Evolutionary conservation across 1,140 invertebrate genomes (phyloP).

Genomic region (Habropoda laboriosa): DNA sequence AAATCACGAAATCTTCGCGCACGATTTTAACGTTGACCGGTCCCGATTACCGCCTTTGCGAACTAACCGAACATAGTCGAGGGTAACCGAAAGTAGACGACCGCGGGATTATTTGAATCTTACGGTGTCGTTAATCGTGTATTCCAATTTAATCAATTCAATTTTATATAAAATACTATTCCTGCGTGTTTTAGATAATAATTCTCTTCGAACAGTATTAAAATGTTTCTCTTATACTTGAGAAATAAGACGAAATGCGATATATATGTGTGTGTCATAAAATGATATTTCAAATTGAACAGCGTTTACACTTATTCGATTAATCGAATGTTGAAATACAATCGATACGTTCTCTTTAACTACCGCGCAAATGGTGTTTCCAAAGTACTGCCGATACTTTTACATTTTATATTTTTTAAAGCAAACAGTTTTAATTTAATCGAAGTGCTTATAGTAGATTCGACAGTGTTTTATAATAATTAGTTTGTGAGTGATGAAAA

Average conservation of each 20-base stretch:
- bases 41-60: background rate
- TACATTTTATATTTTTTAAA: background rate
- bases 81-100: background rate
- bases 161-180: background rate
- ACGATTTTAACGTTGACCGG: background rate
- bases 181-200: background rate
- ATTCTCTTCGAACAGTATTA: background rate
- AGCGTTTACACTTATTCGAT: background rate
- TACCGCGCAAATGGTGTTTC: background rate
- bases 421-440: background rate
- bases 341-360: background rate
- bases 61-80: background rate
- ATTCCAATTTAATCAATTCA: background rate
- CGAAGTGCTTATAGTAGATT: constrained; percentile 1
- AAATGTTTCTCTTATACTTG: background rate
- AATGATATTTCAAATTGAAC: background rate
- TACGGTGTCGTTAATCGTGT: background rate
- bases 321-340: background rate
- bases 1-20: background rate
- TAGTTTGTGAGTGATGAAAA: background rate
- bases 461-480: background rate
- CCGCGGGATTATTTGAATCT: background rate
- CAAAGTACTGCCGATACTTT: constrained; percentile 5
- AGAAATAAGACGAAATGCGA: background rate
- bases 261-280: background rate